Conservation (phyloP, 1,140 invertebrate species). For the Pseudachorutes palmiensis region DNA sequence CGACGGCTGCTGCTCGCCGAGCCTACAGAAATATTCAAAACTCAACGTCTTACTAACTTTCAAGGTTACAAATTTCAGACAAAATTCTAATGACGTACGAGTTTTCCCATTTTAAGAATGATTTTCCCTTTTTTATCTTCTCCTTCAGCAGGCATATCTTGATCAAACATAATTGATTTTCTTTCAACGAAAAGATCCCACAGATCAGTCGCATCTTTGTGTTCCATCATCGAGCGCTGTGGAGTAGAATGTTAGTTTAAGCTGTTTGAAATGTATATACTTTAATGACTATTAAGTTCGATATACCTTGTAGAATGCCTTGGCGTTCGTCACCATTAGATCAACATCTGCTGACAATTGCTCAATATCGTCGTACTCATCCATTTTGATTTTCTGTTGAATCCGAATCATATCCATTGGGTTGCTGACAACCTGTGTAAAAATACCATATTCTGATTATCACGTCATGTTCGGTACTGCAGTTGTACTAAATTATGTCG, state of each 20-base stretch:
- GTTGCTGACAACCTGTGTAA: constrained; percentile 62
- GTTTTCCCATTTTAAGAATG: constrained; percentile 51
- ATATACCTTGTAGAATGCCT: constrained; percentile 78
- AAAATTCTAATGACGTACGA: constrained; percentile 40
- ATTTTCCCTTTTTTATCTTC: constrained; percentile 52
- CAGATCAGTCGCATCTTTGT: constrained; percentile 82
- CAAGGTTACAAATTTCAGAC: neutral
- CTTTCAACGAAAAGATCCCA: constrained; percentile 69
- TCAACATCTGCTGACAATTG: constrained; percentile 79
- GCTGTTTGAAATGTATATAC: neutral
- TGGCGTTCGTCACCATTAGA: constrained; percentile 82
- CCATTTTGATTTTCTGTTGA: constrained; percentile 92
- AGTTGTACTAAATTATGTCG: too few relatives aligned
- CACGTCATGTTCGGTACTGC: neutral
- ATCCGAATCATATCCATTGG: constrained; percentile 90
- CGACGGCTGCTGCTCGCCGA: constrained; percentile 43
- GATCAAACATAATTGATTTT: constrained; percentile 48
- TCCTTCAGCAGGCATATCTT: constrained; percentile 44
- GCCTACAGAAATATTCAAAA: constrained; percentile 40
- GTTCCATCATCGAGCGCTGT: constrained; percentile 68
- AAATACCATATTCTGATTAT: constrained; percentile 31
- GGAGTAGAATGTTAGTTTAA: constrained; percentile 27
- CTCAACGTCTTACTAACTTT: neutral
- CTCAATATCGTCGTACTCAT: constrained; percentile 83
- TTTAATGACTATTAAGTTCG: neutral